Conservation (phyloP, 1,140 invertebrate genomes). For the Acromyrmex charruanus region DNA sequence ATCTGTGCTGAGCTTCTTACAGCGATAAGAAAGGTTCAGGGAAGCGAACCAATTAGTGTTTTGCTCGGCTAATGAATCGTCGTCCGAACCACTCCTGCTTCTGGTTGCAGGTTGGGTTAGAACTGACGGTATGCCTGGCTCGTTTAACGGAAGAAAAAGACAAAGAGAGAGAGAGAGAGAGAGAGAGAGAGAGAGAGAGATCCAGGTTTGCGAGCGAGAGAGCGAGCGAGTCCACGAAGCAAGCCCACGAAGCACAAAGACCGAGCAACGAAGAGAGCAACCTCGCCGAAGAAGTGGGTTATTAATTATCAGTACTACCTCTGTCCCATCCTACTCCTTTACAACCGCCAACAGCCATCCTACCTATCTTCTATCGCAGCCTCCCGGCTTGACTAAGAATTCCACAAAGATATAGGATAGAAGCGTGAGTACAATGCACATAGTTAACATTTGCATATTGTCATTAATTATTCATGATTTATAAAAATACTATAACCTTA, state of each 20-base stretch:
- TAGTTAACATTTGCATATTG: conserved; percentile 39
- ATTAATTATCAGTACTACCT: conserved; percentile 78
- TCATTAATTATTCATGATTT: conserved; percentile 31
- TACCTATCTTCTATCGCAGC: conserved; percentile 32
- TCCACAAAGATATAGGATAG: not conserved
- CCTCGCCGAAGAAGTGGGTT: conserved; percentile 76
- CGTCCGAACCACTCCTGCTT: conserved; percentile 66
- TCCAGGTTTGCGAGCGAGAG: conserved; percentile 31
- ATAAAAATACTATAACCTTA: conserved; percentile 9
- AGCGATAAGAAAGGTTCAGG: conserved; percentile 63
- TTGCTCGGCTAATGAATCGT: conserved; percentile 79
- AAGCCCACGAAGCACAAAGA: conserved; percentile 70
- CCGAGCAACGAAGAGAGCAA: conserved; percentile 46
- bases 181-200: conserved; percentile 31
- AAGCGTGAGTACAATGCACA: not conserved
- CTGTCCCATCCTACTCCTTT: conserved; percentile 46
- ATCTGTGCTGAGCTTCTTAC: conserved; percentile 66
- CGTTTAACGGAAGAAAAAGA: conserved; percentile 25
- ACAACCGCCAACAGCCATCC: conserved; percentile 30
- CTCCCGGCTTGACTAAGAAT: conserved; percentile 10
- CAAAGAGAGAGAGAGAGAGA: not conserved
- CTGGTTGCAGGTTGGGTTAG: conserved; percentile 64
- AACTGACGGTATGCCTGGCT: conserved; percentile 64
- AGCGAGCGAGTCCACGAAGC: conserved; percentile 48
- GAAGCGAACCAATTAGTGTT: conserved; percentile 80